Evolutionary conservation across 1,140 invertebrate genomes (phyloP).

Genomic region (Berghia stephanieae): DNA sequence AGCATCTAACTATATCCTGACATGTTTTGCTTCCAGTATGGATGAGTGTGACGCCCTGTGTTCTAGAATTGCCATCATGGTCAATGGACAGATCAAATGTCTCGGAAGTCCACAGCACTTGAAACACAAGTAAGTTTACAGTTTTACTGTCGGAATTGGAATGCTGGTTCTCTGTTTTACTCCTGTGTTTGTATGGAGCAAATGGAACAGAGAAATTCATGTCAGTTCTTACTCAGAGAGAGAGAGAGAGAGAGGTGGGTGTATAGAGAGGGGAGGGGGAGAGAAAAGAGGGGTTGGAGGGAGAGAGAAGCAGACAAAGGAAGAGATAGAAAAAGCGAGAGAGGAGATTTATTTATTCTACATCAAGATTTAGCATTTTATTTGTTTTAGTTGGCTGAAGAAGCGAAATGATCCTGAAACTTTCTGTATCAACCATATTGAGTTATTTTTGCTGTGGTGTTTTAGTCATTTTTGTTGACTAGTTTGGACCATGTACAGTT

Average conservation of each 20-base stretch:
- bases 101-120: constrained; percentile 68
- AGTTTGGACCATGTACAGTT: too few species aligned
- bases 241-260: neutral
- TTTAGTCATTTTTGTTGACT: too few species aligned
- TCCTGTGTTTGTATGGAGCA: neutral
- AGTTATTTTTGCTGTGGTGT: too few species aligned
- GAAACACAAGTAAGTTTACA: constrained; percentile 64
- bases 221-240: too few species aligned
- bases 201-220: neutral
- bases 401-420: too few species aligned
- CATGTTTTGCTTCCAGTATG: constrained; percentile 58
- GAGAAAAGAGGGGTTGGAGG: neutral
- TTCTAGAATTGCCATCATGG: constrained; percentile 68
- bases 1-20: too few species aligned
- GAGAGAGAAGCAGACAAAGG: neutral
- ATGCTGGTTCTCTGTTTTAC: neutral
- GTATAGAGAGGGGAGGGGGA: neutral
- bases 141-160: too few species aligned
- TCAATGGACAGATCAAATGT: constrained; percentile 68
- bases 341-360: too few species aligned
- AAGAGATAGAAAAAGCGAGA: too few species aligned
- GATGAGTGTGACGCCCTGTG: constrained; percentile 70
- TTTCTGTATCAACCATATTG: too few species aligned
- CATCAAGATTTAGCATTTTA: too few species aligned
- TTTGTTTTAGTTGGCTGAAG: too few species aligned